phyloP scores from a whole-genome alignment of 2,888 invertebrate genomes.

The Mycalesis mineus region DNA sequence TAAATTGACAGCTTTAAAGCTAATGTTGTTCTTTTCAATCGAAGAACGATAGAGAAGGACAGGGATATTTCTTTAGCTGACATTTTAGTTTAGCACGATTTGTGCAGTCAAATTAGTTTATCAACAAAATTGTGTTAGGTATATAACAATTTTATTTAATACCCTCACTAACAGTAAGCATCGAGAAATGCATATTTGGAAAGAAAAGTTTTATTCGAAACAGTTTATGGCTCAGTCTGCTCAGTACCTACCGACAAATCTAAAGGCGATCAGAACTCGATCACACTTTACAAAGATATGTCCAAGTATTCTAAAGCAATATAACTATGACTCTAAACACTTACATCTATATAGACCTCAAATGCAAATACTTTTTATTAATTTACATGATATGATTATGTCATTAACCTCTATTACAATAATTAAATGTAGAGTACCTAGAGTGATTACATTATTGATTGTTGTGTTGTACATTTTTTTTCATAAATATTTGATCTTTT shows the following conservation, averaged over 20 bases:
- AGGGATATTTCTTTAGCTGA: no score
- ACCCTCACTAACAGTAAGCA: conserved; percentile 49
- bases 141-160: conserved; percentile 19
- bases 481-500: conserved; percentile 15
- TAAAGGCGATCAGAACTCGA: conserved; percentile 41
- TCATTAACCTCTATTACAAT: conserved; percentile 73
- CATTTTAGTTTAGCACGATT: background rate
- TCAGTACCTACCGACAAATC: conserved; percentile 43
- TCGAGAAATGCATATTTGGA: conserved; percentile 68
- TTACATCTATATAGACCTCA: conserved; percentile 77
- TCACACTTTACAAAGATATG: conserved; percentile 74
- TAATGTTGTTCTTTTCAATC: background rate
- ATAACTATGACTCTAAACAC: conserved; percentile 75
- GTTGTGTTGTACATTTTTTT: conserved; percentile 6
- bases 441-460: conserved; percentile 44
- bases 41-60: no score
- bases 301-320: conserved; percentile 77
- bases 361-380: conserved; percentile 75
- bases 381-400: conserved; percentile 79
- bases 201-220: conserved; percentile 39
- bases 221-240: conserved; percentile 55
- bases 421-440: conserved; percentile 60
- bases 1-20: background rate
- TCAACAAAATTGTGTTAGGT: conserved; percentile 15
- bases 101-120: background rate